Evolutionary conservation across 2,888 invertebrate species (phyloP).

Genomic region (Ecdyonurus torrentis): DNA sequence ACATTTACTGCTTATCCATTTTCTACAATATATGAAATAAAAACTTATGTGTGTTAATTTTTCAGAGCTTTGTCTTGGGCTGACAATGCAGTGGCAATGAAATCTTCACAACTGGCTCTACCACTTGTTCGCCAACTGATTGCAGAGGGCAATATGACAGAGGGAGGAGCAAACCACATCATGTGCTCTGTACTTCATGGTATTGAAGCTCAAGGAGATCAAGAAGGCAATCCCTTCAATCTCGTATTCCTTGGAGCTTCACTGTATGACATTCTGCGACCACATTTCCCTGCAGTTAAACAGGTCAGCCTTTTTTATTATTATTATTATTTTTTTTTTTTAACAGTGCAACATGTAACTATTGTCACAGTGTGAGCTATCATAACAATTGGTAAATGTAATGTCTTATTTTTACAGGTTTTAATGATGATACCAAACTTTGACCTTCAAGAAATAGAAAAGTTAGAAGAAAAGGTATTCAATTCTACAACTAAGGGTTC

Average conservation of each 20-base stretch:
- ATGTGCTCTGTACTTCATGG: constrained; percentile 63
- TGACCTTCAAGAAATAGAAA: constrained; percentile 60
- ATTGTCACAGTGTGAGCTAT: too few relatives aligned
- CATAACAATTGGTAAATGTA: too few relatives aligned
- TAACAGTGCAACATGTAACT: too few relatives aligned
- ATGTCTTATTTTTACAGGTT: constrained; percentile 23
- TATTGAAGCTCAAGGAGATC: constrained; percentile 73
- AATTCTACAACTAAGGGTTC: constrained; percentile 29
- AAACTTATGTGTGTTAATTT: constrained; percentile 14
- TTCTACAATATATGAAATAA: not conserved
- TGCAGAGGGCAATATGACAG: constrained; percentile 40
- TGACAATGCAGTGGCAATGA: constrained; percentile 66
- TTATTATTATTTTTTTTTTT: constrained; percentile 1
- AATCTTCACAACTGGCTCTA: constrained; percentile 58
- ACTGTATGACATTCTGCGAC: constrained; percentile 68
- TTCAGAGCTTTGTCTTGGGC: constrained; percentile 61
- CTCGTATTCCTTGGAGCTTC: constrained; percentile 65
- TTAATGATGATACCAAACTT: constrained; percentile 71
- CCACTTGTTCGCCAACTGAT: constrained; percentile 51
- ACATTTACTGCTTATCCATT: too few relatives aligned
- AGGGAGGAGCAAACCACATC: constrained; percentile 51
- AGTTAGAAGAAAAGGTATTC: constrained; percentile 66
- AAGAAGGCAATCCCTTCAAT: constrained; percentile 72
- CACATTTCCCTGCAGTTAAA: constrained; percentile 53
- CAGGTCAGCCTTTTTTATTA: constrained; percentile 24